Conservation (phyloP, 1,140 invertebrate species). For the Drosophila kohkoa region DNA sequence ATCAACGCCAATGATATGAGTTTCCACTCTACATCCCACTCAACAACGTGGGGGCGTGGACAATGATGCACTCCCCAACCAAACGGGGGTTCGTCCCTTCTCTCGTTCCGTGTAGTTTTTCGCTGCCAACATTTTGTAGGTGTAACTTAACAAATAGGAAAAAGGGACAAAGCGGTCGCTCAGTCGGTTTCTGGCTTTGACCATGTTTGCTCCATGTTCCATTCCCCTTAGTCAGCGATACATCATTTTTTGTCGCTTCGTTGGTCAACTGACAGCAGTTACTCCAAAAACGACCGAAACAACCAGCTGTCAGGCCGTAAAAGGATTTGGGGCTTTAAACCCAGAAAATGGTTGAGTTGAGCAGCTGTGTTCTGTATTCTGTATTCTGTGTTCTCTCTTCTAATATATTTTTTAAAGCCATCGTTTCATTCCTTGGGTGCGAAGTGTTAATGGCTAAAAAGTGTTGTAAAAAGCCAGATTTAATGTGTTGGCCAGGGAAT, state of each 20-base stretch:
- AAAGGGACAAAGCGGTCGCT: conserved; percentile 45
- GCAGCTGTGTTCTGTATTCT: conserved; percentile 25
- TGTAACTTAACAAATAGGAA: conserved; percentile 68
- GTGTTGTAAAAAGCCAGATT: conserved; percentile 60
- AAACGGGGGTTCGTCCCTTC: conserved; percentile 18
- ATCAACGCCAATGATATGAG: conserved; percentile 17
- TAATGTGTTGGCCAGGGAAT: conserved; percentile 32
- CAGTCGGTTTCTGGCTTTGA: not conserved
- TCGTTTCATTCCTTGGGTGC: conserved; percentile 3
- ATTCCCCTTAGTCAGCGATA: conserved; percentile 32
- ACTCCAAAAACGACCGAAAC: conserved; percentile 32
- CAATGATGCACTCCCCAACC: conserved; percentile 36
- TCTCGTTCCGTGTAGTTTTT: not conserved
- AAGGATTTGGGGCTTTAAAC: conserved; percentile 74
- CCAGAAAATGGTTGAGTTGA: conserved; percentile 32
- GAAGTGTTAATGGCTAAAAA: conserved; percentile 70
- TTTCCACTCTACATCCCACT: not conserved
- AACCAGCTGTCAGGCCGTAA: conserved; percentile 52
- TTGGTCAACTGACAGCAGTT: conserved; percentile 69
- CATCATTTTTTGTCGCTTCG: conserved; percentile 75
- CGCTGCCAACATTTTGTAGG: conserved; percentile 49
- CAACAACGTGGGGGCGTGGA: conserved; percentile 15
- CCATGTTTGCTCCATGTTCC: conserved; percentile 13
- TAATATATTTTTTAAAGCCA: conserved; percentile 34
- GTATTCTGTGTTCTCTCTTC: conserved; percentile 3